Evolutionary conservation across 2,113 vertebrate species (phyloP).

Genomic region (Xyliphius kryptos): DNA sequence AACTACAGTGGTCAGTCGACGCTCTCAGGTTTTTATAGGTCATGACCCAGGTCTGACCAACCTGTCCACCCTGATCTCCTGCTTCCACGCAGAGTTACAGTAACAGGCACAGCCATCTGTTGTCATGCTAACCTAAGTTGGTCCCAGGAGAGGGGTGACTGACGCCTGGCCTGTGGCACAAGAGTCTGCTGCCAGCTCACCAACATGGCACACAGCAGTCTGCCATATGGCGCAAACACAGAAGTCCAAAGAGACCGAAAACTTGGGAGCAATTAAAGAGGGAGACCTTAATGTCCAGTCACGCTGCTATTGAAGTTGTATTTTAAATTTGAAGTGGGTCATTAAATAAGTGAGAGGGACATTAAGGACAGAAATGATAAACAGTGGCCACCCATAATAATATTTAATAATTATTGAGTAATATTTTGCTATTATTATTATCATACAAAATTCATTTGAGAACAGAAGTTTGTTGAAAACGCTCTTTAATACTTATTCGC

Average conservation of each 20-base stretch:
- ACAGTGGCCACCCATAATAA: too few species aligned
- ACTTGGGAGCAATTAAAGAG: slow-evolving; percentile 24
- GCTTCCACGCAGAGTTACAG: slow-evolving; percentile 46
- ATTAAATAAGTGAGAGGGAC: too few species aligned
- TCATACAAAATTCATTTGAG: too few species aligned
- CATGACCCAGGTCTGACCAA: slow-evolving; percentile 24
- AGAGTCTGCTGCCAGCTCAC: slow-evolving; percentile 64
- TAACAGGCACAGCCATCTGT: slow-evolving; percentile 63
- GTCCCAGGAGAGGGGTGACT: slow-evolving; percentile 69
- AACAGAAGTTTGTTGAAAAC: too few species aligned
- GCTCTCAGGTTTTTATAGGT: not conserved
- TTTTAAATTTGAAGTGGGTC: not conserved
- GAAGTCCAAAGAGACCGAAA: slow-evolving; percentile 54
- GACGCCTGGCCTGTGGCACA: slow-evolving; percentile 71
- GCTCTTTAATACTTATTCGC: too few species aligned
- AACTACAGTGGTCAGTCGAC: too few species aligned
- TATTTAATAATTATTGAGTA: too few species aligned
- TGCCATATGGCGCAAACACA: slow-evolving; percentile 74
- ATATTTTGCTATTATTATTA: too few species aligned
- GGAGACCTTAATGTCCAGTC: slow-evolving; percentile 44
- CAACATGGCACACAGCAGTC: slow-evolving; percentile 71
- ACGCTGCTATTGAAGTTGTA: slow-evolving; percentile 34
- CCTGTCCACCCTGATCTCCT: slow-evolving; percentile 32
- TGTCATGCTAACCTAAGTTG: slow-evolving; percentile 66
- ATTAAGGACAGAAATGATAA: too few species aligned